These are phyloP conservation scores for Psammodynastes pulverulentus DNA, from an alignment of 2,113 vertebrate genomes.

Conservation along the genomic window DNA sequence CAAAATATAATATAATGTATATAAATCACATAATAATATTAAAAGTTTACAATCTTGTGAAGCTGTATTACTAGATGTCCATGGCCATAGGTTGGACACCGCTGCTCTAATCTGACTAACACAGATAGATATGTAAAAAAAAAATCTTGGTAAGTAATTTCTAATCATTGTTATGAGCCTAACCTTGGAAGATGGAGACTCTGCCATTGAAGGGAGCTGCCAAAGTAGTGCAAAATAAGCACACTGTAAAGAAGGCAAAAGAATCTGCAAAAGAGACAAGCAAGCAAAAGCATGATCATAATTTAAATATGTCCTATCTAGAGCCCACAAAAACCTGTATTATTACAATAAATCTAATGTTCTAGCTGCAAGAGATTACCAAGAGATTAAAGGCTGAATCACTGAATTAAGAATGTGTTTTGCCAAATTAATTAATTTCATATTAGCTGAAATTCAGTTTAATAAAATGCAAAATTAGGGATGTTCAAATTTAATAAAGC, in stretches of 20 bases:
- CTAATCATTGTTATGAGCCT: constrained; percentile 18
- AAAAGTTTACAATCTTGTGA: not conserved
- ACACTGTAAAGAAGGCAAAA: constrained; percentile 78
- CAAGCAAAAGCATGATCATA: constrained; percentile 7
- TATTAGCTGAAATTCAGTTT: not conserved
- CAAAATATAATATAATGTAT: not conserved
- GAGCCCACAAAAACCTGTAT: not conserved
- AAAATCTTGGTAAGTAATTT: not conserved
- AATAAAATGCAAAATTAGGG: not conserved
- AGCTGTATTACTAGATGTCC: not conserved
- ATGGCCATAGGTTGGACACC: not conserved
- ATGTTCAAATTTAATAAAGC: not conserved
- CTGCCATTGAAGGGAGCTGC: constrained; percentile 73
- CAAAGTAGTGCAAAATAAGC: constrained; percentile 79
- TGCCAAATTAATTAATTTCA: not conserved
- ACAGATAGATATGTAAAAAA: not conserved
- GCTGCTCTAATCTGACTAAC: not conserved
- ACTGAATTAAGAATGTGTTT: constrained; percentile 8
- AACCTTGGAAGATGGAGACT: constrained; percentile 75
- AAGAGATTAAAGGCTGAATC: not conserved
- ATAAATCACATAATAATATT: not conserved
- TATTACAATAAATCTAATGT: not conserved
- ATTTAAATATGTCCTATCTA: constrained; percentile 36
- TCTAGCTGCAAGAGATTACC: not conserved
- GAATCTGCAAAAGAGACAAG: constrained; percentile 69